Conservation (phyloP, 1,140 invertebrate genomes). For the Heliconius congener region DNA sequence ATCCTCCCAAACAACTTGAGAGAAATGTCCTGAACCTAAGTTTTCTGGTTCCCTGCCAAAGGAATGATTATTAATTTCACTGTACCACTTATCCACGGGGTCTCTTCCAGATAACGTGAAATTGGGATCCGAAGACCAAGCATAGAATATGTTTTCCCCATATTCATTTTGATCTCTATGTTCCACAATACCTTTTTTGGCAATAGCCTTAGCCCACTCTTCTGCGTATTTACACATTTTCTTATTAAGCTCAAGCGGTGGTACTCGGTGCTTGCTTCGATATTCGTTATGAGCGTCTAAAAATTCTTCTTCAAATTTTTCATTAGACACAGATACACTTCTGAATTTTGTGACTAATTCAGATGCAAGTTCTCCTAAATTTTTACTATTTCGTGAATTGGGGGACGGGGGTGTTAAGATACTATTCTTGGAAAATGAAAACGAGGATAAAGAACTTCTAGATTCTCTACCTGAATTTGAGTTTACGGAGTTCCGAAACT, state of each 20-base stretch:
- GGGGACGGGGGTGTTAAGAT: conserved; percentile 50
- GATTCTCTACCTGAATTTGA: not conserved
- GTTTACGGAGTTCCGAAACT: conserved; percentile 50
- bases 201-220: conserved; percentile 90
- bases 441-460: conserved; percentile 40
- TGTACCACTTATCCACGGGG: conserved; percentile 89
- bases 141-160: conserved; percentile 91
- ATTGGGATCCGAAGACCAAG: conserved; percentile 88
- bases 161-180: conserved; percentile 89
- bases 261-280: conserved; percentile 86
- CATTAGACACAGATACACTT: conserved; percentile 57
- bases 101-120: conserved; percentile 85
- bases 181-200: conserved; percentile 85
- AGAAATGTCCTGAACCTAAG: conserved; percentile 87
- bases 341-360: conserved; percentile 68
- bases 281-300: conserved; percentile 90
- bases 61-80: conserved; percentile 82
- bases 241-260: conserved; percentile 85
- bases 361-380: conserved; percentile 59
- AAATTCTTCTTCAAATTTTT: conserved; percentile 84
- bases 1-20: conserved; percentile 91
- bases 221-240: conserved; percentile 88
- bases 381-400: conserved; percentile 64
- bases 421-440: conserved; percentile 55
- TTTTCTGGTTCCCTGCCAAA: conserved; percentile 86